phyloP scores from a whole-genome alignment of 2,113 vertebrate genomes.

The Seriola rivoliana region DNA sequence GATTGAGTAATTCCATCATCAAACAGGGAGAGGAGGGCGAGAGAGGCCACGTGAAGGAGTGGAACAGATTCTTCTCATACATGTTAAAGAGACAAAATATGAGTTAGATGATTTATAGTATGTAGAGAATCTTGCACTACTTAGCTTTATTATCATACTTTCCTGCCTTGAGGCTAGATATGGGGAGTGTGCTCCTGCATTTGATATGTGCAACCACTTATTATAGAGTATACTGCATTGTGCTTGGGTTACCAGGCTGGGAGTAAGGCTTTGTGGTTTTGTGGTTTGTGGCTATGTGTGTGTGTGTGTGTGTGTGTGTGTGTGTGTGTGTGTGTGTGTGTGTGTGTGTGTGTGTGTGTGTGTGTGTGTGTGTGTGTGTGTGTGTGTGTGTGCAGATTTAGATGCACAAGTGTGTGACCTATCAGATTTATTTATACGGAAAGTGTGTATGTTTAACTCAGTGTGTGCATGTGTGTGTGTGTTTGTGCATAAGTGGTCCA shows the following conservation, averaged over 20 bases:
- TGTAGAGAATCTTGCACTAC: constrained; percentile 35
- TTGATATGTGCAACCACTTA: constrained; percentile 76
- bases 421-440: constrained; percentile 77
- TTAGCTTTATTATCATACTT: constrained; percentile 51
- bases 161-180: constrained; percentile 49
- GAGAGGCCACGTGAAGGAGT: constrained; percentile 33
- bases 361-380: constrained; percentile 49
- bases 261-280: constrained; percentile 77
- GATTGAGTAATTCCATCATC: constrained; percentile 58
- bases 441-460: constrained; percentile 68
- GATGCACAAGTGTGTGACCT: constrained; percentile 66
- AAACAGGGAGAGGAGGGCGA: constrained; percentile 34
- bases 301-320: constrained; percentile 40
- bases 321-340: constrained; percentile 20
- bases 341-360: too few relatives aligned
- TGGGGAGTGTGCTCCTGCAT: constrained; percentile 60
- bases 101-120: constrained; percentile 26
- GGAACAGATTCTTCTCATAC: constrained; percentile 33
- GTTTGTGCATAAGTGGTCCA: constrained; percentile 60
- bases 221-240: constrained; percentile 80
- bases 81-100: constrained; percentile 32
- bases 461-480: constrained; percentile 29
- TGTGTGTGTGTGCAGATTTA: constrained; percentile 49
- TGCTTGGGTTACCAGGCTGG: constrained; percentile 77
- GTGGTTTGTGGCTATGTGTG: constrained; percentile 74